Evolutionary conservation across 2,888 invertebrate species (phyloP).

Genomic region (Lasioglossum marginatum): DNA sequence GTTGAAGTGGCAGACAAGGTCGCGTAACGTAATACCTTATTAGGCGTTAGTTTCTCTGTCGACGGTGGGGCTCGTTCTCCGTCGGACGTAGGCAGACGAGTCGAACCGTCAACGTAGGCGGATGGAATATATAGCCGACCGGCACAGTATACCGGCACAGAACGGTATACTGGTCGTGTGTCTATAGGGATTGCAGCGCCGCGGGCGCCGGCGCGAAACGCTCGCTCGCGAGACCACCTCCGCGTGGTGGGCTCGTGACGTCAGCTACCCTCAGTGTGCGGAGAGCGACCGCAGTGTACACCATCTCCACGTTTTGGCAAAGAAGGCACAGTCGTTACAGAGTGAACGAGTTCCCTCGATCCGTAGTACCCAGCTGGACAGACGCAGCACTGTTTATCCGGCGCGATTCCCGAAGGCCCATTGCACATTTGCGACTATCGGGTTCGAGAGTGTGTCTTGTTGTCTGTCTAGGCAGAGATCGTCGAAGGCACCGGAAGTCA

Average conservation of each 20-base stretch:
- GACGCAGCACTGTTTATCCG: slow-evolving; percentile 28
- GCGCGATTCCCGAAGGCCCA: not conserved
- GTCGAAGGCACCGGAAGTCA: not conserved
- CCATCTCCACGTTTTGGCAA: slow-evolving; percentile 78
- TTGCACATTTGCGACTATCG: not conserved
- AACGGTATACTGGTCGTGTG: slow-evolving; percentile 62
- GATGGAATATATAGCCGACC: slow-evolving; percentile 52
- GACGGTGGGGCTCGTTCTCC: slow-evolving; percentile 68
- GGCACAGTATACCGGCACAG: slow-evolving; percentile 63
- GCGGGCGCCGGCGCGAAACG: slow-evolving; percentile 81
- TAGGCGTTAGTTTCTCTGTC: slow-evolving; percentile 71
- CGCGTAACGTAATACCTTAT: slow-evolving; percentile 74
- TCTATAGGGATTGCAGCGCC: slow-evolving; percentile 75
- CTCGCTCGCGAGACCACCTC: slow-evolving; percentile 81
- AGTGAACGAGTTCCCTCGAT: slow-evolving; percentile 62
- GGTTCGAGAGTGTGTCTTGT: not conserved
- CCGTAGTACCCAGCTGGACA: slow-evolving; percentile 57
- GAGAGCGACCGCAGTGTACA: slow-evolving; percentile 84
- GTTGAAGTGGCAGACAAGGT: slow-evolving; percentile 51
- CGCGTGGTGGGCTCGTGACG: slow-evolving; percentile 84
- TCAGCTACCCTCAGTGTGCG: slow-evolving; percentile 83
- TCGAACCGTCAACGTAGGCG: slow-evolving; percentile 57
- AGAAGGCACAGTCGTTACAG: slow-evolving; percentile 68
- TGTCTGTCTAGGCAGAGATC: slow-evolving; percentile 5
- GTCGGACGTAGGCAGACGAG: slow-evolving; percentile 63